Percentiles rank a stretch among this genome's conserved stretches.
phyloP scores from a whole-genome alignment of 2,113 vertebrate genomes.

The Oreochromis spilurus region DNA sequence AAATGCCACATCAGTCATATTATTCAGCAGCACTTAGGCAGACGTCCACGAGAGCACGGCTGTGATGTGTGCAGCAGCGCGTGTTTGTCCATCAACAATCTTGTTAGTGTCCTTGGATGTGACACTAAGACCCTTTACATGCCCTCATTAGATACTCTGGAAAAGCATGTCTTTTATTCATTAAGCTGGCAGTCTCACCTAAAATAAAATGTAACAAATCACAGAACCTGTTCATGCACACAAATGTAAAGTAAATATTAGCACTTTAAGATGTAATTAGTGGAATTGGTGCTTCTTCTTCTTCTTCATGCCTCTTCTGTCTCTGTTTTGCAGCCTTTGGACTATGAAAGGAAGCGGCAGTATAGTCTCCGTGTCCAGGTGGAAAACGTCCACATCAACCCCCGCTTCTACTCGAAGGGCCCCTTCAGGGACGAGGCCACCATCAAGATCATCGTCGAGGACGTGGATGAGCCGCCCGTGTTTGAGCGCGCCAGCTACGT shows the following conservation, averaged over 20 bases:
- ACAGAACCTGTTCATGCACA: neutral
- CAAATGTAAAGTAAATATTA: neutral
- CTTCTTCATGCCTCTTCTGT: neutral
- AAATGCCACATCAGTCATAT: constrained; percentile 18
- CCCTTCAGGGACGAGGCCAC: constrained; percentile 87
- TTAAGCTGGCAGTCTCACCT: constrained; percentile 12
- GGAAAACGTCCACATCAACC: constrained; percentile 81
- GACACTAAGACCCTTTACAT: constrained; percentile 2
- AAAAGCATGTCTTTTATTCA: neutral
- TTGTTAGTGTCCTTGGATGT: constrained; percentile 39
- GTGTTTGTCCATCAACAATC: constrained; percentile 27
- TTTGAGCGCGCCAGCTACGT: constrained; percentile 83
- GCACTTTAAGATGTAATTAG: neutral
- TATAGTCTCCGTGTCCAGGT: constrained; percentile 89
- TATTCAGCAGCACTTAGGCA: neutral
- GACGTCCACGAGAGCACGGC: neutral
- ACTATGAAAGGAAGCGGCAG: constrained; percentile 85
- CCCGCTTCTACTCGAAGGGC: constrained; percentile 82
- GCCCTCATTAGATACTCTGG: constrained; percentile 17
- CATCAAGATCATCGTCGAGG: constrained; percentile 85
- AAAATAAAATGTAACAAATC: constrained; percentile 32
- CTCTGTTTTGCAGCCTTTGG: constrained; percentile 74
- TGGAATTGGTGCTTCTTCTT: neutral
- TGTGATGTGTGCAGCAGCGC: neutral
- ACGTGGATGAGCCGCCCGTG: constrained; percentile 89